phyloP scores from a whole-genome alignment of 2,888 invertebrate genomes.

The Autographa pulchrina region DNA sequence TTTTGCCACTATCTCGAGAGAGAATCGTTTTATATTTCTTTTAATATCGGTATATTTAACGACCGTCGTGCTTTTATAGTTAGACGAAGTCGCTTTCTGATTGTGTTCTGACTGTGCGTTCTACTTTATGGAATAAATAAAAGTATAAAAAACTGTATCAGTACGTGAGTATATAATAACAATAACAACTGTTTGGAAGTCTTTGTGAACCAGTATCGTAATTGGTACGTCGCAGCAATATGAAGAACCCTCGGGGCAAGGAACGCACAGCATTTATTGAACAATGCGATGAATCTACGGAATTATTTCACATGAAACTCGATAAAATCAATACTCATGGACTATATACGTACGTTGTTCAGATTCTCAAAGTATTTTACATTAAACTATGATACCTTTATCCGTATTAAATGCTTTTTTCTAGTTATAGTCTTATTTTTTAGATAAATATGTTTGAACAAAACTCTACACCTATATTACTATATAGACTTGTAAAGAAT shows the following conservation, averaged over 20 bases:
- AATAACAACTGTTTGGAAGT: not conserved
- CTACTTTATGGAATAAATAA: not conserved
- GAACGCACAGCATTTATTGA: slow-evolving; percentile 6
- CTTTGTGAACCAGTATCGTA: slow-evolving; percentile 5
- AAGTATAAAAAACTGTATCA: not conserved
- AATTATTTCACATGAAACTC: slow-evolving; percentile 38
- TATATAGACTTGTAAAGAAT: too few relatives aligned
- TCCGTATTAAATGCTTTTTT: too few relatives aligned
- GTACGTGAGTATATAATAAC: not conserved
- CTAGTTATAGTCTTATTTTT: too few relatives aligned
- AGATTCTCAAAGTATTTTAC: too few relatives aligned
- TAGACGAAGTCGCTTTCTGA: not conserved
- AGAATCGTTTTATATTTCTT: not conserved
- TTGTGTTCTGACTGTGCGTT: not conserved
- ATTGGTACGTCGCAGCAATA: not conserved
- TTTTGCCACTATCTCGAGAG: slow-evolving; percentile 1
- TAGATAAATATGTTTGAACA: too few relatives aligned
- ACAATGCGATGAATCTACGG: slow-evolving; percentile 44
- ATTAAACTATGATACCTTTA: too few relatives aligned
- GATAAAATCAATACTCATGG: slow-evolving; percentile 39
- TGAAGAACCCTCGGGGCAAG: slow-evolving; percentile 3
- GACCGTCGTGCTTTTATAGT: not conserved
- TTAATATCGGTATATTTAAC: not conserved
- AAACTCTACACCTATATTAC: too few relatives aligned
- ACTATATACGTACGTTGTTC: not conserved